Conservation (phyloP, 2,797 vertebrate genomes). For the Triplophysa yarkandensis region DNA sequence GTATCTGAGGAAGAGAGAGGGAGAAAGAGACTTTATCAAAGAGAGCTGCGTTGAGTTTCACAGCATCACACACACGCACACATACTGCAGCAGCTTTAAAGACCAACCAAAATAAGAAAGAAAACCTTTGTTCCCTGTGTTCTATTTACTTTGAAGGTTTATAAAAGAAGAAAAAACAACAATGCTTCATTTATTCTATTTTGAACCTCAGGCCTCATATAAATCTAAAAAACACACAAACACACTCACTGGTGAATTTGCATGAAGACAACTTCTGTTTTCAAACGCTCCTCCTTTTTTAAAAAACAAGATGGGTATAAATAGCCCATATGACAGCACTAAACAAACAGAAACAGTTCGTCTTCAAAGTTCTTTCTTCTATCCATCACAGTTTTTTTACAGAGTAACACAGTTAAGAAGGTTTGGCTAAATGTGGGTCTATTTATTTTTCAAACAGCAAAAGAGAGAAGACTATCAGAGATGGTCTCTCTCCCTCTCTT, state of each 20-base stretch:
- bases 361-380: constrained; percentile 33
- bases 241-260: constrained; percentile 66
- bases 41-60: constrained; percentile 63
- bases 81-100: constrained; percentile 58
- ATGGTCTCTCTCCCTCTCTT: background rate
- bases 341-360: constrained; percentile 72
- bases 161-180: constrained; percentile 74
- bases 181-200: constrained; percentile 84
- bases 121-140: constrained; percentile 78
- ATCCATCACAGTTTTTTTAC: constrained; percentile 65
- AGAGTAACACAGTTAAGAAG: constrained; percentile 73
- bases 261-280: constrained; percentile 68
- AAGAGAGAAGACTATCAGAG: constrained; percentile 49
- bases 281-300: constrained; percentile 70
- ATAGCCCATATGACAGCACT: constrained; percentile 74
- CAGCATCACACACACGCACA: constrained; percentile 52
- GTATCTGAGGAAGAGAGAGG: constrained; percentile 78
- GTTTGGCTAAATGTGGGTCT: constrained; percentile 71
- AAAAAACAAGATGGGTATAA: constrained; percentile 75
- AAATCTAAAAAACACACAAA: constrained; percentile 64
- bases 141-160: constrained; percentile 85
- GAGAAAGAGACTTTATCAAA: constrained; percentile 73
- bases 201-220: constrained; percentile 71
- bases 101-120: constrained; percentile 74
- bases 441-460: constrained; percentile 70